These are phyloP conservation scores for Netelia melanura DNA, from an alignment of 2,888 invertebrate species.

Conservation along the genomic window DNA sequence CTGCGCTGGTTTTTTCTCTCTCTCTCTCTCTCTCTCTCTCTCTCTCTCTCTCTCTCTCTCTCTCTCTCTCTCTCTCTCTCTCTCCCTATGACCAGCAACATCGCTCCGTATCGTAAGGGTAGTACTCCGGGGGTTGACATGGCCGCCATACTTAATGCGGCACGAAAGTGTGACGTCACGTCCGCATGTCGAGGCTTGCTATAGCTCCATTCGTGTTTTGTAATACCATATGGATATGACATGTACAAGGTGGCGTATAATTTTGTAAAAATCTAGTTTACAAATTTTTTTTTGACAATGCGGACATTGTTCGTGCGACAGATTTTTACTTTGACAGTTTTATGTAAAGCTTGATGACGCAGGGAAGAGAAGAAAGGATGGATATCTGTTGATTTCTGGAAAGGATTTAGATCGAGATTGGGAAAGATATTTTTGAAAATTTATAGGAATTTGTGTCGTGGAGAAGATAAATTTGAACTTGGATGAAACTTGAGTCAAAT, in stretches of 20 bases:
- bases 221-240: slow-evolving; percentile 41
- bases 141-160: slow-evolving; percentile 75
- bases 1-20: slow-evolving; percentile 12
- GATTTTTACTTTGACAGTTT: no score
- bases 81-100: slow-evolving; percentile 2
- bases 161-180: slow-evolving; percentile 75
- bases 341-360: no score
- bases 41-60: neutral
- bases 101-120: slow-evolving; percentile 23
- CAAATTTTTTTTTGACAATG: no score
- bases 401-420: no score
- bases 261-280: neutral
- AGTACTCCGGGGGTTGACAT: slow-evolving; percentile 40
- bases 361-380: no score
- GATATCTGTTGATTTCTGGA: no score
- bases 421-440: no score
- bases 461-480: no score
- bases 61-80: no score
- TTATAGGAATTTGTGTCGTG: no score
- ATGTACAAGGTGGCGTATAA: neutral
- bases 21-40: neutral
- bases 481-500: no score
- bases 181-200: slow-evolving; percentile 70
- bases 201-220: slow-evolving; percentile 57
- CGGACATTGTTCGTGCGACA: no score